Base-by-base conservation (phyloP, 2,797 vertebrate genomes). In the Aulostomus chinensis region DNA sequence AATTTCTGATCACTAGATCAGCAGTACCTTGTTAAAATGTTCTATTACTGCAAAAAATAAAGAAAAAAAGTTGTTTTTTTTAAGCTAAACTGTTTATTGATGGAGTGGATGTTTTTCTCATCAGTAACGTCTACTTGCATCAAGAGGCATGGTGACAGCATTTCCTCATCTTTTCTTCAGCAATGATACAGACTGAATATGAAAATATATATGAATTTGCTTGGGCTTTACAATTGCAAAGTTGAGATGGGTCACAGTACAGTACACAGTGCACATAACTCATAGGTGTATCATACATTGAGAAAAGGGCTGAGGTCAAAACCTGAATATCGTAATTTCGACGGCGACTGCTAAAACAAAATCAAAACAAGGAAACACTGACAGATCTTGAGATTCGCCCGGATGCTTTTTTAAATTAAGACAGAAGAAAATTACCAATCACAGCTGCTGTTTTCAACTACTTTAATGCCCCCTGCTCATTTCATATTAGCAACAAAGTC, bases 401-500 rank as follows among this genome's bases (percentile, higher is more conserved):
- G 38, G 67, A 83, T 70, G 79, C 65, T 9, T 48, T n/a, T 66
- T 55, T 40, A 48, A 52, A 7, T 63, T 76, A 73, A 73, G 79
- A 77, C 67, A 8, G 22, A 54, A 70, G 43, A 75, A n/a, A 68
- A 65, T 53, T 3, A 63, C 51, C 55, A 48, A 56, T 59, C 33
- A 75, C 42, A 46, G 50, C 45, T 43, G 45, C 39, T 28, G 32
- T 39, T 62, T 66, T 40, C 9, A 49, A 34, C 20, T 43, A 30
- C 12, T 3, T 48, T 2, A 36, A 29, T 29, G 25, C 2, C 16
- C 12, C 14, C 60, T 26, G 33, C 84, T 95, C 89, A 98, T 78
- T 98, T 98, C 92, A 94, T 91, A 26, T 85, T 96, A 70, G 94
- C 92, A 0, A 85, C 95, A 68, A 99, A 99, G 1, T 98, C 96